Evolutionary conservation across 2,797 vertebrate species (phyloP).

Genomic region (Hylomyscus alleni): DNA sequence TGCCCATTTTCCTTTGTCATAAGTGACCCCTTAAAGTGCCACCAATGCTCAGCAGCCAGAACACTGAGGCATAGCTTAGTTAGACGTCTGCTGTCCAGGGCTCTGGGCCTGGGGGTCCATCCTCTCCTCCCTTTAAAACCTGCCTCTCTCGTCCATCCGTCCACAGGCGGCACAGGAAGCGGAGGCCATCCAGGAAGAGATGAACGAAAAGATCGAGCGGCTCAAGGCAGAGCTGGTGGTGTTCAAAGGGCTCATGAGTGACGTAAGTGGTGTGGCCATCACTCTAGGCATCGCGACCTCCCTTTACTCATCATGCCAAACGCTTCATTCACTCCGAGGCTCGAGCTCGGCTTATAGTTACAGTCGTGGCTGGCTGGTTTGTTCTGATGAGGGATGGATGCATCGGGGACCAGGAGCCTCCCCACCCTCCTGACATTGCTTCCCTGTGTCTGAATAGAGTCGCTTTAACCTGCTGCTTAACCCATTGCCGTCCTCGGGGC

Average conservation of each 20-base stretch:
- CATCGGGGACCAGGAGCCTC: slow-evolving; percentile 83
- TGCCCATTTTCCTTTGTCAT: neutral
- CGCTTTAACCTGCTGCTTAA: slow-evolving; percentile 89
- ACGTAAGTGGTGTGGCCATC: slow-evolving; percentile 92
- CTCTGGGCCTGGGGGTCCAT: neutral
- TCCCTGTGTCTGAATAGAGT: slow-evolving; percentile 88
- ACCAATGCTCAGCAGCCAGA: neutral
- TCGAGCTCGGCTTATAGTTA: slow-evolving; percentile 88
- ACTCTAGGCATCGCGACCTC: slow-evolving; percentile 2
- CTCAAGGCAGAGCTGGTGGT: slow-evolving; percentile 98
- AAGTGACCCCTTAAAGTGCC: neutral
- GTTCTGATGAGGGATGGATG: slow-evolving; percentile 82
- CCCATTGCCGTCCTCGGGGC: slow-evolving; percentile 76
- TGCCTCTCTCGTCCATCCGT: slow-evolving; percentile 18
- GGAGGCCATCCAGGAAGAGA: slow-evolving; percentile 93
- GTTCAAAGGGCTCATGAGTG: slow-evolving; percentile 98
- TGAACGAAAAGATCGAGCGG: slow-evolving; percentile 96
- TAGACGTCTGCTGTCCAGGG: neutral
- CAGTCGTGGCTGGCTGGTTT: slow-evolving; percentile 88
- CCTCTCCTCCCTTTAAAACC: neutral
- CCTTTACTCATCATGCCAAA: slow-evolving; percentile 81
- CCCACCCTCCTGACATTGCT: slow-evolving; percentile 65
- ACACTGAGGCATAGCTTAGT: neutral
- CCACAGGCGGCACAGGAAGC: slow-evolving; percentile 94
- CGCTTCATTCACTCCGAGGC: slow-evolving; percentile 83